Evolutionary conservation across 2,797 vertebrate species (phyloP), one percentile per base, ranked within the genome.

Genomic region (Liparis tanakae): DNA sequence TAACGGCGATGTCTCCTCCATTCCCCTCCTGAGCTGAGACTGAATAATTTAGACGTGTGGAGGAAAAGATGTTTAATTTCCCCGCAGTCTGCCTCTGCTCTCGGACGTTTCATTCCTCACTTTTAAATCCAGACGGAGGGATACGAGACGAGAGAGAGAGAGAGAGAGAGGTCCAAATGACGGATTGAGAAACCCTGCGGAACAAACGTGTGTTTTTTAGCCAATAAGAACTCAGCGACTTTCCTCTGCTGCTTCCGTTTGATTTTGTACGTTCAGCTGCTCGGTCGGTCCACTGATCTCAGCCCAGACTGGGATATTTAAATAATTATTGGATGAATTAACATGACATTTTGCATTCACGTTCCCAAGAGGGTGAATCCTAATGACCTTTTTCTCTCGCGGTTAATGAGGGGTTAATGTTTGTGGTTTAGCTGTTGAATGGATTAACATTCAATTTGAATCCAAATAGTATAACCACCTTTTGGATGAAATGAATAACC

Each of bases 11-110:
- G 59, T 79, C 82, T 51, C 72, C 85, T 83, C 51, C 80, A 14
- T 80, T 79, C 34, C 43, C 68, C 56, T 64, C 63, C 46, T 61
- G 41, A 78, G 75, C 85, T 80, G 82, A 44, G 73, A 41, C 70
- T 91, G 82, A 89, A 87, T 87, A 80, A 88, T 87, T 91, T 25
- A 88, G 56, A 66, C 6, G 1, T n/a, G 57, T n/a, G 50, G 59
- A 57, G 70, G 66, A 66, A 68, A 60, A 68, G 22, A 39, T 20
- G 60, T 67, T 84, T 81, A 72, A 72, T 74, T 73, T 78, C 56
- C 48, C 51, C 62, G 48, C 72, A 48, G 67, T 48, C 58, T 57
- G 56, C 50, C 43, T 70, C 57, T 74, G 66, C 80, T 78, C 69
- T 65, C 0, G 5, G 53, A 10, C 36, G 2, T 67, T 70, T 73